Evolutionary conservation across 2,888 invertebrate species (phyloP), one percentile per base, ranked within the genome.

Genomic region (Augiades crinisus): DNA sequence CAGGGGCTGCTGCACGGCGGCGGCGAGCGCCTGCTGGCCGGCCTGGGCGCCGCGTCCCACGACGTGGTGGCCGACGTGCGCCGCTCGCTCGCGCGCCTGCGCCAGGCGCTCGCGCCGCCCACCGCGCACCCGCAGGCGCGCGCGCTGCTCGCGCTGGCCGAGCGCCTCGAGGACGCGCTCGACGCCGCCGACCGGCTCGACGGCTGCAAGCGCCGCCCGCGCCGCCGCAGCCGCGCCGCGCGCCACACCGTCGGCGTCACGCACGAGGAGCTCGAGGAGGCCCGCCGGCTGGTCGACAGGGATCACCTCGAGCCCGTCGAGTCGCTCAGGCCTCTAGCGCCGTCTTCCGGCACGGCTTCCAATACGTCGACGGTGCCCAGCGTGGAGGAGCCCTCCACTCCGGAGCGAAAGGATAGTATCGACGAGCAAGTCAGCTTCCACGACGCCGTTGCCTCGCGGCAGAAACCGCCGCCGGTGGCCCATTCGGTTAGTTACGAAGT

Each of bases 201-300:
- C 61, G 82, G 82, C 55, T 80, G 81, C 66, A 75, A 74, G 53
- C 75, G 87, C 47, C 77, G 76, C 5, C 76, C 89, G 2, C 85
- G 93, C 17, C 91, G 92, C 55, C 91, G 93, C 50, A 90, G 91
- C 58, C 91, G 94, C 21, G 92, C 93, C 56, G 92, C 92, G 38
- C 84, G 96, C 0, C 95, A 96, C 75, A 96, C 96, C 0, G 95
- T 96, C 14, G 96, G 95, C 38, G 96, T 96, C 12, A 95, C 95
- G 30, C 91, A 92, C 36, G 95, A 95, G 71, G 96, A 96, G 68
- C 79, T 96, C 17, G 95, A 94, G 2, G 93, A 94, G 64, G 96
- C 96, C 0, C 90, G 96, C 37, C 92, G 93, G 52, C 91, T 95
- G 68, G 92, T 96, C 60, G 94, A 95, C 75, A 66, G 75, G 5